These are phyloP conservation scores for Ptilodon capucinus DNA, from an alignment of 2,888 invertebrate genomes.

Conservation along the genomic window DNA sequence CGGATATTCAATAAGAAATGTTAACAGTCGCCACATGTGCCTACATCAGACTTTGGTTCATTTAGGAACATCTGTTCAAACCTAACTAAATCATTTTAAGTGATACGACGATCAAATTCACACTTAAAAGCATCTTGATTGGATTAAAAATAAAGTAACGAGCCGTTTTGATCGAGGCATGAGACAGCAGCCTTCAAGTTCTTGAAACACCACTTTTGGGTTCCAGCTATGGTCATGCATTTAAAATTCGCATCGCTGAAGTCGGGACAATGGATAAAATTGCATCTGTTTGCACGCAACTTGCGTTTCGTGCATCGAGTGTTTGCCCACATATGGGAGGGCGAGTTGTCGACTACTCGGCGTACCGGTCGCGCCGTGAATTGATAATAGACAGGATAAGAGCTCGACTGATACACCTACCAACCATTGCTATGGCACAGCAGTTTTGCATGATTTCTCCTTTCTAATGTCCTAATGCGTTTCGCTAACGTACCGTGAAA, in stretches of 20 bases:
- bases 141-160: background rate
- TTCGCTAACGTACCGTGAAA: too few relatives aligned
- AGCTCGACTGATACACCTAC: slow-evolving; percentile 58
- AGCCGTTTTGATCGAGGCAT: slow-evolving; percentile 17
- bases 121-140: background rate
- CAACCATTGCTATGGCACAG: slow-evolving; percentile 32
- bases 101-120: background rate
- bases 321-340: slow-evolving; percentile 27
- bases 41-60: background rate
- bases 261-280: slow-evolving; percentile 42
- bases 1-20: background rate
- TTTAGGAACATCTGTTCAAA: background rate
- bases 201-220: slow-evolving; percentile 44
- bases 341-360: slow-evolving; percentile 21
- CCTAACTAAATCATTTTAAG: background rate
- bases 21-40: background rate
- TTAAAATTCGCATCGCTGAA: slow-evolving; percentile 40
- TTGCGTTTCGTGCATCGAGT: slow-evolving; percentile 22
- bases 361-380: slow-evolving; percentile 46
- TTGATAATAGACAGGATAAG: slow-evolving; percentile 70
- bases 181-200: slow-evolving; percentile 18
- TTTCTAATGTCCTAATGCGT: background rate
- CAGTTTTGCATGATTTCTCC: background rate
- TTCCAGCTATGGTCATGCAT: slow-evolving; percentile 43
- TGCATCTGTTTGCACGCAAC: slow-evolving; percentile 41